Percentiles rank a stretch among this genome's conserved stretches.
phyloP scores from a whole-genome alignment of 2,888 invertebrate species.

The Eledone cirrhosa region DNA sequence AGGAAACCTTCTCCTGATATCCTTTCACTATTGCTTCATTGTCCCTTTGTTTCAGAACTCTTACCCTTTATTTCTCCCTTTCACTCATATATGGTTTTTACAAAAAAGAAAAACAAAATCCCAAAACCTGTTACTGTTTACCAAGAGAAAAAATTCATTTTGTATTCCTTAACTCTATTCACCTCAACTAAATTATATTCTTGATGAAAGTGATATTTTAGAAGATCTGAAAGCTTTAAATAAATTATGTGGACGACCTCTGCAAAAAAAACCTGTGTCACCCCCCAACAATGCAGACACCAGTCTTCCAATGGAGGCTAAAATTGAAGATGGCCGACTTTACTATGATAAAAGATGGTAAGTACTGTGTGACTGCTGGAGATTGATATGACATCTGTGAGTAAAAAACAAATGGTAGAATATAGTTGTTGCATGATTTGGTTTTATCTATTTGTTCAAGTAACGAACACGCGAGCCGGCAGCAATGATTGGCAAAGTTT shows the following conservation, averaged over 20 bases:
- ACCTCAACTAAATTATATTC: conserved; percentile 84
- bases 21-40: conserved; percentile 50
- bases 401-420: no score
- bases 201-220: conserved; percentile 90
- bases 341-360: conserved; percentile 91
- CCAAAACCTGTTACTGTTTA: no score
- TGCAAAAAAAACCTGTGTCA: conserved; percentile 52
- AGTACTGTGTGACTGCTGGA: conserved; percentile 34
- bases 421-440: no score
- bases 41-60: no score
- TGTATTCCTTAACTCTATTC: conserved; percentile 61
- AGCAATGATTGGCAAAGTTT: no score
- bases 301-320: conserved; percentile 73
- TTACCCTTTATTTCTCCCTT: no score
- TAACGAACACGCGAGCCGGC: no score
- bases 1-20: conserved; percentile 66
- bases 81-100: no score
- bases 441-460: no score
- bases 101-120: no score
- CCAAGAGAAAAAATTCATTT: background rate
- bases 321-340: conserved; percentile 93
- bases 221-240: conserved; percentile 84
- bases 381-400: no score
- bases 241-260: conserved; percentile 65
- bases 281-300: conserved; percentile 37